phyloP scores from a whole-genome alignment of 2,113 vertebrate genomes.

The Nesoenas mayeri region DNA sequence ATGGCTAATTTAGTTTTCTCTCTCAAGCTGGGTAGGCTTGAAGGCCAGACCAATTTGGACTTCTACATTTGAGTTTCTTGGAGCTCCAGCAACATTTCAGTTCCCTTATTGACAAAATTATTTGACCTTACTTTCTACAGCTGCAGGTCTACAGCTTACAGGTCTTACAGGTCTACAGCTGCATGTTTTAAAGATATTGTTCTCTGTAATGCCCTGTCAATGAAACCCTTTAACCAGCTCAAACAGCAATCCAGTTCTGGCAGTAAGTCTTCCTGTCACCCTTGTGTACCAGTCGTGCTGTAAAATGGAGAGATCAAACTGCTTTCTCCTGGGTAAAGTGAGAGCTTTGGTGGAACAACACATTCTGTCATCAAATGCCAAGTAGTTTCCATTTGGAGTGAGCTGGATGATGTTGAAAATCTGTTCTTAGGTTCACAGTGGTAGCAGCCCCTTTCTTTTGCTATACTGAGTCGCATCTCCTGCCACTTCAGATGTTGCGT shows the following conservation, averaged over 20 bases:
- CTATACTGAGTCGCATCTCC: background rate
- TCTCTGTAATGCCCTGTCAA: background rate
- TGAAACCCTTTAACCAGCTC: background rate
- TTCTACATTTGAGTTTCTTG: background rate
- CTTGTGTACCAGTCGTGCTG: background rate
- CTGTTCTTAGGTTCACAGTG: background rate
- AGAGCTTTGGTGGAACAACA: background rate
- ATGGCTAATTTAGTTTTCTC: background rate
- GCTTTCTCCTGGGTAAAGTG: background rate
- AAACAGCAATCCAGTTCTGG: background rate
- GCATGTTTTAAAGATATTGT: background rate
- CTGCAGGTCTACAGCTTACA: background rate
- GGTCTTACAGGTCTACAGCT: background rate
- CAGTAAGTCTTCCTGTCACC: background rate
- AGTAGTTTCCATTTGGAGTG: background rate
- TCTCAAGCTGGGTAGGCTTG: background rate
- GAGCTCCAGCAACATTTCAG: background rate
- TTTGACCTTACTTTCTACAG: background rate
- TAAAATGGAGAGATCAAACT: background rate
- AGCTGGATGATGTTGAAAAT: background rate
- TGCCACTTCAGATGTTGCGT: background rate
- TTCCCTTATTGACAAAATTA: background rate
- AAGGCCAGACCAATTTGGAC: background rate
- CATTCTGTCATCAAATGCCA: background rate
- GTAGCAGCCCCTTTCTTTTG: background rate